phyloP scores from a whole-genome alignment of 1,140 invertebrate genomes.

The Drosophila serrata region DNA sequence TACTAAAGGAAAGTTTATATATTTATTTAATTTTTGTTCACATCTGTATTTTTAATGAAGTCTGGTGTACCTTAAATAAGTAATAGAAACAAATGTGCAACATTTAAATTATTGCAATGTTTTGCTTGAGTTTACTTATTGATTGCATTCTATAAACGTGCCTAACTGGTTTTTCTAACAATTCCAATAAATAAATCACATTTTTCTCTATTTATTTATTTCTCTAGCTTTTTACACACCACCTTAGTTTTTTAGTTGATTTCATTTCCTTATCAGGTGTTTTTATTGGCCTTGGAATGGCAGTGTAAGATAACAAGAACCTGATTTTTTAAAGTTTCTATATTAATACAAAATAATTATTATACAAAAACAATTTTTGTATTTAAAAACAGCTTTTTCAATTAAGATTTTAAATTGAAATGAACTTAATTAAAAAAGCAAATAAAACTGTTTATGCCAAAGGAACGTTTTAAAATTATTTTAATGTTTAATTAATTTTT shows the following conservation, averaged over 20 bases:
- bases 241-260: constrained; percentile 6
- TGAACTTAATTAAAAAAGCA: background rate
- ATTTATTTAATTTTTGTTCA: background rate
- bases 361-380: constrained; percentile 6
- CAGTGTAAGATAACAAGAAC: constrained; percentile 14
- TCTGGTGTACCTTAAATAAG: background rate
- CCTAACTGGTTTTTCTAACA: constrained; percentile 20
- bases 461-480: background rate
- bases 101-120: constrained; percentile 10
- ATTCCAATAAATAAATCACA: background rate
- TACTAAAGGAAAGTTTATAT: background rate
- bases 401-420: background rate
- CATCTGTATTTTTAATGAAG: background rate
- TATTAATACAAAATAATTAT: background rate
- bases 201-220: background rate
- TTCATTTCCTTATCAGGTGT: constrained; percentile 25
- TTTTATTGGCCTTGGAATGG: constrained; percentile 15
- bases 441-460: background rate
- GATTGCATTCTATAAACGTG: constrained; percentile 25
- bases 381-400: background rate
- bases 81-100: background rate
- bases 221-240: constrained; percentile 8
- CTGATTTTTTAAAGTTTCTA: constrained; percentile 6
- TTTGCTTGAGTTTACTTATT: background rate
- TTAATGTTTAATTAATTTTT: background rate